Percentiles rank a stretch among this genome's conserved stretches.
These are phyloP conservation scores for Vesta saturnalis DNA, from an alignment of 2,888 invertebrate species.

Conservation along the genomic window DNA sequence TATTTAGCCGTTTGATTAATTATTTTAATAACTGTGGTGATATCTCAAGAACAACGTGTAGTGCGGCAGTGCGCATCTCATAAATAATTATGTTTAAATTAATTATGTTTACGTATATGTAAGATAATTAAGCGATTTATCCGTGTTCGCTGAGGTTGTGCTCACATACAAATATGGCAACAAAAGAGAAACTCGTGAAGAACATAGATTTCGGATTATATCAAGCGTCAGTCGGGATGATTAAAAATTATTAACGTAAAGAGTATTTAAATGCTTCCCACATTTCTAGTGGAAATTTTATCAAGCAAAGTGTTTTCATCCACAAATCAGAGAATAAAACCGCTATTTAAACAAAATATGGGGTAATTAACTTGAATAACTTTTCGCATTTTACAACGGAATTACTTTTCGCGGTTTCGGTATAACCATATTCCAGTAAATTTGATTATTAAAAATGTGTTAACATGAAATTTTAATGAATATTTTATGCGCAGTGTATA, in stretches of 20 bases:
- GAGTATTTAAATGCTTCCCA: not conserved
- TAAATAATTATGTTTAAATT: not conserved
- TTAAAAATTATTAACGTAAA: not conserved
- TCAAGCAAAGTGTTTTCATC: constrained; percentile 10
- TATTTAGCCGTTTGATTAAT: constrained; percentile 5
- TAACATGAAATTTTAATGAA: constrained; percentile 2
- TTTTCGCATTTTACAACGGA: constrained; percentile 1
- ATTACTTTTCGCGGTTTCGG: constrained; percentile 8
- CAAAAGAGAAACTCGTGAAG: not conserved
- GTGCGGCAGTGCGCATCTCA: not conserved
- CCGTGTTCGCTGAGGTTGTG: not conserved
- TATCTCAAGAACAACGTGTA: not conserved
- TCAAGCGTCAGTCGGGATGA: not conserved
- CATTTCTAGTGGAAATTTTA: constrained; percentile 8
- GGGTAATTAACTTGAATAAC: constrained; percentile 10
- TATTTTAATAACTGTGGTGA: not conserved
- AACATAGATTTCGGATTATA: not conserved
- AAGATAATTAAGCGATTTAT: not conserved
- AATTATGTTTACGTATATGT: not conserved
- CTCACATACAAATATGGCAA: not conserved
- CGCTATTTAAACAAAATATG: constrained; percentile 8
- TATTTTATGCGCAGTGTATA: not conserved
- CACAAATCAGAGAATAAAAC: constrained; percentile 13
- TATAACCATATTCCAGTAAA: constrained; percentile 3
- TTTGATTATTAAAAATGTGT: constrained; percentile 10